Evolutionary conservation across 2,888 invertebrate genomes (phyloP).

Genomic region (Andrena hattorfiana): DNA sequence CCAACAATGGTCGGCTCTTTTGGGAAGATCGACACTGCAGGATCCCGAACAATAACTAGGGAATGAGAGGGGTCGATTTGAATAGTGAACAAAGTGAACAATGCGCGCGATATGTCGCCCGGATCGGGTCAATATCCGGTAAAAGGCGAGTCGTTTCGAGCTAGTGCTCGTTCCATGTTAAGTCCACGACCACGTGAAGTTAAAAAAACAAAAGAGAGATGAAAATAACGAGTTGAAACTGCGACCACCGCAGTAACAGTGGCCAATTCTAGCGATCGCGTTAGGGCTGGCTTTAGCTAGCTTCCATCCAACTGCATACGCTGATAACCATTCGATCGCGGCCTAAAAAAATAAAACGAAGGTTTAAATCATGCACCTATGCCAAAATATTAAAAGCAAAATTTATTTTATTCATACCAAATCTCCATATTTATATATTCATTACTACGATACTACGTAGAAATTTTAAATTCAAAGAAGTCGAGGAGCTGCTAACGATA

Average conservation of each 20-base stretch:
- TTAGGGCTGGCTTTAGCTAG: background rate
- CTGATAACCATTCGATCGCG: background rate
- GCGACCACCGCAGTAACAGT: constrained; percentile 4
- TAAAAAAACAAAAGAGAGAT: background rate
- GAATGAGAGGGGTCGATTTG: constrained; percentile 60
- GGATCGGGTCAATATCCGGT: constrained; percentile 77
- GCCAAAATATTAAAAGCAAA: too few relatives aligned
- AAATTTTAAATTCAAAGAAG: too few relatives aligned
- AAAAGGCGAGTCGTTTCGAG: constrained; percentile 60
- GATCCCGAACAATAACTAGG: constrained; percentile 64
- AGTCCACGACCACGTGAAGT: constrained; percentile 26
- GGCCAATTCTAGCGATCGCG: constrained; percentile 19
- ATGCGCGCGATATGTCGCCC: constrained; percentile 72
- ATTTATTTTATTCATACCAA: too few relatives aligned
- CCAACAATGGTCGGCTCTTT: constrained; percentile 54
- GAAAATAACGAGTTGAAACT: constrained; percentile 13
- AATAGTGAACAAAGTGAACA: constrained; percentile 74
- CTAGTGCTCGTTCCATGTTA: constrained; percentile 28
- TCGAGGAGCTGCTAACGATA: too few relatives aligned
- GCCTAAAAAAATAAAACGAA: background rate
- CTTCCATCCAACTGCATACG: background rate
- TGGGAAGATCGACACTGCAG: constrained; percentile 59
- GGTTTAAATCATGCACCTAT: too few relatives aligned
- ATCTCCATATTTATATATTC: too few relatives aligned
- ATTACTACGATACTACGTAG: too few relatives aligned